Evolutionary conservation across 2,113 vertebrate species (phyloP).

Genomic region (Isichthys henryi): DNA sequence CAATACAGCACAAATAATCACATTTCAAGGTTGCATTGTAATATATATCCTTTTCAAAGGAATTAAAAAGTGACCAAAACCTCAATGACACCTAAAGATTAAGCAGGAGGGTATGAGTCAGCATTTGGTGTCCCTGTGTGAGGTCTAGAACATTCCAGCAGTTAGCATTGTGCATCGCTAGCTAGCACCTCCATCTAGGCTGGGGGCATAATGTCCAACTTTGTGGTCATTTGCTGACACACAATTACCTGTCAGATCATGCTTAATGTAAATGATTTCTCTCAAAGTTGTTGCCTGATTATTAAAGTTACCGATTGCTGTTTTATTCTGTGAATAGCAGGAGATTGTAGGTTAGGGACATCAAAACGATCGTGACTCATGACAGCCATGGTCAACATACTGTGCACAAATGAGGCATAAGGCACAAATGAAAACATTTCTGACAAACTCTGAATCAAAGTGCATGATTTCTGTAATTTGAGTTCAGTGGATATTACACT

Average conservation of each 20-base stretch:
- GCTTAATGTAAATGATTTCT: not conserved
- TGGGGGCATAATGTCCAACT: not conserved
- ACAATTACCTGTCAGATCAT: not conserved
- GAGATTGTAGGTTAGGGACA: not conserved
- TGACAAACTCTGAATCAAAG: not conserved
- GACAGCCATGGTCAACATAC: not conserved
- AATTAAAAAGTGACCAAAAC: slow-evolving; percentile 41
- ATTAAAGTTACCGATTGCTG: not conserved
- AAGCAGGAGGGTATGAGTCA: slow-evolving; percentile 36
- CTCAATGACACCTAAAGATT: slow-evolving; percentile 47
- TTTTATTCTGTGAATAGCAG: not conserved
- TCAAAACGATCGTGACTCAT: not conserved
- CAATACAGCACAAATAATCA: slow-evolving; percentile 51
- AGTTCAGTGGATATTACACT: not conserved
- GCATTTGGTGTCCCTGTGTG: slow-evolving; percentile 42
- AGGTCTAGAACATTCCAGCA: slow-evolving; percentile 12
- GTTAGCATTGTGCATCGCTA: not conserved
- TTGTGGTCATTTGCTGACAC: not conserved
- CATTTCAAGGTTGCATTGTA: slow-evolving; percentile 48
- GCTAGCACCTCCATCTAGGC: not conserved
- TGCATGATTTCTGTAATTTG: not conserved
- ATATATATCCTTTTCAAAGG: slow-evolving; percentile 54
- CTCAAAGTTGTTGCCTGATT: not conserved
- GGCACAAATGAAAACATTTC: not conserved
- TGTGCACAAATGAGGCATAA: no score